Base-by-base conservation (phyloP, 2,888 invertebrate species). In the Leucophora obtusa region DNA sequence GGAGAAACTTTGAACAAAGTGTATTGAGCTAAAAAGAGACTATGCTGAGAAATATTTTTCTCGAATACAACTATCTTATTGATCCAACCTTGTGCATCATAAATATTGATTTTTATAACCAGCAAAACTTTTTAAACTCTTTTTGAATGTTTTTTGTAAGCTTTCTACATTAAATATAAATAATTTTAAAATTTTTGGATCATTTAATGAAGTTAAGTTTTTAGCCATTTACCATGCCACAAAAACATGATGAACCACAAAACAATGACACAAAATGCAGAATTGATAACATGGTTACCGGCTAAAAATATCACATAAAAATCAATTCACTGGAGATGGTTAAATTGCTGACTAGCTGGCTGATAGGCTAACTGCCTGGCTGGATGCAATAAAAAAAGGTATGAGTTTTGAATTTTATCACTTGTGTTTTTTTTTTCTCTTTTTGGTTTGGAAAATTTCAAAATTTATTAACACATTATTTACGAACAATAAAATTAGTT, bases 401-500 rank as follows among this genome's bases (percentile, higher is more conserved):
- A 72, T 50, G 66, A 47, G 54, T 60, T 68, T 78, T 50, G 8
- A 60, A 56, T 78, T 78, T 68, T 66, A 78, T 78, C 71, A 56
- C 71, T 68, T 66, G 60, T 71, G 65, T 62, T 58, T 43, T 43
- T 24, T 8, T 58, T 35, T 69, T 59, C n/a, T n/a, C n/a, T 62
- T 65, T 51, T 59, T 33, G 56, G 24, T 56, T 56, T 28, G 4
- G 56, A 58, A 63, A 60, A 43, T 58, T 18, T 28, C 8, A 28
- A 77, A 77, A 72, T 78, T 78, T 78, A 78, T 78, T 78, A 60
- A 78, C 77, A 78, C 71, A 62, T 78, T 72, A 78, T 78, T 77
- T 77, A 78, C 71, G 77, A 78, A 38, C 77, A 60, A 78, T 78
- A 78, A 78, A 78, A 78, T 62, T 60, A 72, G 4, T 71, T 77